Conservation (phyloP, 2,113 vertebrate genomes). For the Cephalopholis sonnerati region DNA sequence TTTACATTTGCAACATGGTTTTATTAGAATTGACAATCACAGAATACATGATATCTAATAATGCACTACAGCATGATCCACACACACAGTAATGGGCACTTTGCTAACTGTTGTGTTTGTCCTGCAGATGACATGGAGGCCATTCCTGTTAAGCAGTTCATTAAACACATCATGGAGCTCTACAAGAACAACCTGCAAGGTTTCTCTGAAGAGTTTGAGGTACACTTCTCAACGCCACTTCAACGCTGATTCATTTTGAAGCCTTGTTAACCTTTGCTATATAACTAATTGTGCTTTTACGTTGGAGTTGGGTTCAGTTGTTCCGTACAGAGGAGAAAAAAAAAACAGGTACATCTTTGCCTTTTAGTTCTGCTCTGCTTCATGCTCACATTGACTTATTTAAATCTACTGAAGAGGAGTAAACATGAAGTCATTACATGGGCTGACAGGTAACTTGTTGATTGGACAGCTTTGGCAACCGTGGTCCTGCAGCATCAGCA, state of each 20-base stretch:
- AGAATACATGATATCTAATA: neutral
- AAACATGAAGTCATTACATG: neutral
- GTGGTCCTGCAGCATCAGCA: neutral
- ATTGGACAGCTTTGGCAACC: neutral
- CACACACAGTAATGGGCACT: neutral
- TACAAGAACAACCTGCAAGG: constrained; percentile 97
- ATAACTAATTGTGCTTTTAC: neutral
- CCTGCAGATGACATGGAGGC: constrained; percentile 97
- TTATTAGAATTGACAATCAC: neutral
- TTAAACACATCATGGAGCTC: constrained; percentile 96
- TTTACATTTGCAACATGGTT: constrained; percentile 14
- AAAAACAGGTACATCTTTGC: neutral
- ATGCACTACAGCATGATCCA: neutral
- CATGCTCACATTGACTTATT: neutral
- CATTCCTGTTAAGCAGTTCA: constrained; percentile 95
- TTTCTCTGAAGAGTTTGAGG: constrained; percentile 98
- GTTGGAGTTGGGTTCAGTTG: neutral
- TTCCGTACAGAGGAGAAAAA: neutral
- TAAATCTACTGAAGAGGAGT: neutral
- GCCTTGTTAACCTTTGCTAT: neutral
- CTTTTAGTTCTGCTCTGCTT: neutral
- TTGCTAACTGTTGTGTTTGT: constrained; percentile 37
- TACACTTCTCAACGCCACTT: constrained; percentile 65
- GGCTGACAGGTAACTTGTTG: neutral
- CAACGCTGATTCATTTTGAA: neutral